Conservation (phyloP, 2,888 invertebrate genomes). For the Epistrophella euchroma region DNA sequence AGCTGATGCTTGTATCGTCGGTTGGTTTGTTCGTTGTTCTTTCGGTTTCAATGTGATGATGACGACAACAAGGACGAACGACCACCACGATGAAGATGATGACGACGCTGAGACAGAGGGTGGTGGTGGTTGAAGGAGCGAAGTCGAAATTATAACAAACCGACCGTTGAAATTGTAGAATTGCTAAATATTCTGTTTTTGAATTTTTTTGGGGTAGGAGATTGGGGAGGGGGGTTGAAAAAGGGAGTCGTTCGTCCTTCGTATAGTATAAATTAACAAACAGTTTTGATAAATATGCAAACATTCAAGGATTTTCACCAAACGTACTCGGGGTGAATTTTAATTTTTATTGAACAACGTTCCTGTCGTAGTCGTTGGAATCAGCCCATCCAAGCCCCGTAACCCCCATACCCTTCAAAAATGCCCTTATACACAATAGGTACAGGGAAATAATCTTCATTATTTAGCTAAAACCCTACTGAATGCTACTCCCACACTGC, state of each 20-base stretch:
- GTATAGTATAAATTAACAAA: conserved; percentile 72
- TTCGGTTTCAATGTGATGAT: conserved; percentile 20
- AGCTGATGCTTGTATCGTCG: conserved; percentile 36
- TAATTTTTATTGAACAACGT: conserved; percentile 74
- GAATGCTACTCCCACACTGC: conserved; percentile 2
- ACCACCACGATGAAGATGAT: background rate
- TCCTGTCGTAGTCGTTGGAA: conserved; percentile 30
- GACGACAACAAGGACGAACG: conserved; percentile 24
- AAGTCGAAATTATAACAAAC: conserved; percentile 70
- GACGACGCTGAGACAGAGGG: background rate
- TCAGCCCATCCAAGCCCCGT: background rate
- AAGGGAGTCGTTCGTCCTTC: conserved; percentile 46
- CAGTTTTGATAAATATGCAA: conserved; percentile 76
- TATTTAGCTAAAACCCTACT: conserved; percentile 26
- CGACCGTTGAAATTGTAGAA: conserved; percentile 69
- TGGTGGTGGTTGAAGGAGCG: background rate
- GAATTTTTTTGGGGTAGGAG: conserved; percentile 18
- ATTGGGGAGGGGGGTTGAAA: background rate
- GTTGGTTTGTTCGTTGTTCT: background rate
- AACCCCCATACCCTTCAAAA: background rate
- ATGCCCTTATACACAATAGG: background rate
- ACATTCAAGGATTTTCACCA: conserved; percentile 73
- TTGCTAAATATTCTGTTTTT: conserved; percentile 68
- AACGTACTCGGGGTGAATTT: conserved; percentile 73
- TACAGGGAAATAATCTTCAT: conserved; percentile 48